phyloP scores from a whole-genome alignment of 2,797 vertebrate genomes.

The Fundulus diaphanus region DNA sequence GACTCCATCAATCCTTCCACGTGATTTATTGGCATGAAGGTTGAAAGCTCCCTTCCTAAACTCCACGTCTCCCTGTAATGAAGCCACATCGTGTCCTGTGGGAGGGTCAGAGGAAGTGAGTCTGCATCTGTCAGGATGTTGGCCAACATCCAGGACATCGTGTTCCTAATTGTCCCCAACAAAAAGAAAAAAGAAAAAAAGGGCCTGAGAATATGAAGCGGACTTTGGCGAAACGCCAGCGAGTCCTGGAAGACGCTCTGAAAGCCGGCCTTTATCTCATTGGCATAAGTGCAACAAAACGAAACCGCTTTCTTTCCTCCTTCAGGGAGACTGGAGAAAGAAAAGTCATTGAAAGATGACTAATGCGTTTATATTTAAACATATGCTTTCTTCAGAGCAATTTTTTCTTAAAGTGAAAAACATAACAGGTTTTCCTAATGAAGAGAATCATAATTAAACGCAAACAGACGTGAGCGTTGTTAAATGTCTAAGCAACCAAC shows the following conservation, averaged over 20 bases:
- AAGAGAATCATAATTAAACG: not conserved
- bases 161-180: slow-evolving; percentile 67
- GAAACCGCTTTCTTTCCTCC: slow-evolving; percentile 50
- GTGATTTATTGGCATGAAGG: slow-evolving; percentile 48
- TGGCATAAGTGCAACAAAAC: slow-evolving; percentile 58
- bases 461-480: not conserved
- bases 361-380: slow-evolving; percentile 47
- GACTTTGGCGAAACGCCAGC: slow-evolving; percentile 48
- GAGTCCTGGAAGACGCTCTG: slow-evolving; percentile 35
- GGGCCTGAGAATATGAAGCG: slow-evolving; percentile 53
- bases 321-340: slow-evolving; percentile 32
- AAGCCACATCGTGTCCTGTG: slow-evolving; percentile 32
- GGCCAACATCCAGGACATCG: slow-evolving; percentile 64
- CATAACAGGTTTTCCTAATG: not conserved
- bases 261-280: slow-evolving; percentile 54
- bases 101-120: slow-evolving; percentile 57
- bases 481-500: not conserved
- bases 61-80: slow-evolving; percentile 37
- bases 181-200: no score
- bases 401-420: slow-evolving; percentile 14
- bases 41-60: slow-evolving; percentile 31
- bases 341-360: slow-evolving; percentile 51
- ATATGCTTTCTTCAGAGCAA: slow-evolving; percentile 3
- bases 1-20: slow-evolving; percentile 12
- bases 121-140: slow-evolving; percentile 54